phyloP scores from a whole-genome alignment of 2,888 invertebrate species.

The Eilema depressum region DNA sequence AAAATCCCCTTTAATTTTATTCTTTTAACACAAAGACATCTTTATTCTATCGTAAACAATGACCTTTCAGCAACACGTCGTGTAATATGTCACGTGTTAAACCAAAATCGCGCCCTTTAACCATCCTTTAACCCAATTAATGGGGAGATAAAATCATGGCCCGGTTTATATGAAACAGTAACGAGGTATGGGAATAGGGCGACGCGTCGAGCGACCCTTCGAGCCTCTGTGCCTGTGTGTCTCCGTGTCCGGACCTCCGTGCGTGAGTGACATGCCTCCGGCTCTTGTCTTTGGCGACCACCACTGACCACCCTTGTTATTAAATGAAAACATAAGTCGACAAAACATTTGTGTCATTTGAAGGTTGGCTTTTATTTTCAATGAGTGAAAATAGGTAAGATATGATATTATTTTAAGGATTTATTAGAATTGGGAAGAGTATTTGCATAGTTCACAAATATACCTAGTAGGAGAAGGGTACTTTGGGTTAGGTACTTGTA shows the following conservation, averaged over 20 bases:
- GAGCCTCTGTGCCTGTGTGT: slow-evolving; percentile 30
- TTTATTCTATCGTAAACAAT: slow-evolving; percentile 11
- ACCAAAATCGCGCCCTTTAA: slow-evolving; percentile 42
- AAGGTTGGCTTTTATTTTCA: slow-evolving; percentile 14
- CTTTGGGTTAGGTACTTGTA: neutral
- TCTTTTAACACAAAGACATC: neutral
- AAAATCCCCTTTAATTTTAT: neutral
- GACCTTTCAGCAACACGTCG: slow-evolving; percentile 14
- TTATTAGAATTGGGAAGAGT: neutral
- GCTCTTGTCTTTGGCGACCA: slow-evolving; percentile 42
- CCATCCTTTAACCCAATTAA: slow-evolving; percentile 57
- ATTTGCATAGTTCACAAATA: neutral
- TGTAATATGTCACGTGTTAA: slow-evolving; percentile 25
- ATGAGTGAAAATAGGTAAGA: neutral
- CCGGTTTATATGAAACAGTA: slow-evolving; percentile 72
- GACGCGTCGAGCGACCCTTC: slow-evolving; percentile 66
- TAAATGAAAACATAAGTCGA: slow-evolving; percentile 19
- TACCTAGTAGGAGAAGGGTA: neutral
- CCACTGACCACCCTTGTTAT: slow-evolving; percentile 42
- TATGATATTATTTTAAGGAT: neutral
- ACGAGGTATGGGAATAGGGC: slow-evolving; percentile 76
- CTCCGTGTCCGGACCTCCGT: slow-evolving; percentile 31
- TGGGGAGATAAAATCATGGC: slow-evolving; percentile 64
- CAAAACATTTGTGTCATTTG: slow-evolving; percentile 3
- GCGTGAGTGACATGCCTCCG: slow-evolving; percentile 59